Conservation (phyloP, 1,140 invertebrate species). For the Chionoecetes opilio region DNA sequence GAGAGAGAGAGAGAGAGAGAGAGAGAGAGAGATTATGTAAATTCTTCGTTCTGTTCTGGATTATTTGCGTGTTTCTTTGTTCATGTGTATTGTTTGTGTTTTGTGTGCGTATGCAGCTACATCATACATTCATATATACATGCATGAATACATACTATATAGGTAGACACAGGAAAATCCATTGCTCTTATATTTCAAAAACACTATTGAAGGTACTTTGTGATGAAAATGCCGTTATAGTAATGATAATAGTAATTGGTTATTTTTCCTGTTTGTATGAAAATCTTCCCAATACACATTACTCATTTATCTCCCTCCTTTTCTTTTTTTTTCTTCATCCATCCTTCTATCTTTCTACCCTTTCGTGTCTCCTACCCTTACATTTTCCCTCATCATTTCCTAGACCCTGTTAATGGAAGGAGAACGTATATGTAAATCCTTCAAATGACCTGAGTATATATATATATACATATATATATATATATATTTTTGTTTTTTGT, state of each 20-base stretch:
- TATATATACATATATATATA: too few relatives aligned
- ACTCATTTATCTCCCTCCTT: background rate
- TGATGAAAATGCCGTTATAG: too few relatives aligned
- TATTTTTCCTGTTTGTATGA: background rate
- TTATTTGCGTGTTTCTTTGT: too few relatives aligned
- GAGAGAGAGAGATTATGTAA: too few relatives aligned
- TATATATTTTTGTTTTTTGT: too few relatives aligned
- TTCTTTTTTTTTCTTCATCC: background rate
- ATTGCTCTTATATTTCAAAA: background rate
- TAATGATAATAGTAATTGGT: too few relatives aligned
- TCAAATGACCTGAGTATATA: too few relatives aligned
- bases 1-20: background rate
- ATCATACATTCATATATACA: conserved; percentile 21
- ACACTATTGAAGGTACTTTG: too few relatives aligned
- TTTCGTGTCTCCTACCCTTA: background rate
- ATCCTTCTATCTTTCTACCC: background rate
- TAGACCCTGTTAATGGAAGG: too few relatives aligned
- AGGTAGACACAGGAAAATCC: background rate
- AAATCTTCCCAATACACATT: background rate
- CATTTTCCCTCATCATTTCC: background rate
- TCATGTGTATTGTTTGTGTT: too few relatives aligned
- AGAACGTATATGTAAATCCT: too few relatives aligned
- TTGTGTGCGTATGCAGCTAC: background rate
- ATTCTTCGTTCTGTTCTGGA: too few relatives aligned
- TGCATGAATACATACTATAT: background rate